A percentile compares a stretch with the other conserved stretches of the same genome.
Conservation (phyloP, 2,888 invertebrate genomes). For the Brachynemurus nebulosus region DNA sequence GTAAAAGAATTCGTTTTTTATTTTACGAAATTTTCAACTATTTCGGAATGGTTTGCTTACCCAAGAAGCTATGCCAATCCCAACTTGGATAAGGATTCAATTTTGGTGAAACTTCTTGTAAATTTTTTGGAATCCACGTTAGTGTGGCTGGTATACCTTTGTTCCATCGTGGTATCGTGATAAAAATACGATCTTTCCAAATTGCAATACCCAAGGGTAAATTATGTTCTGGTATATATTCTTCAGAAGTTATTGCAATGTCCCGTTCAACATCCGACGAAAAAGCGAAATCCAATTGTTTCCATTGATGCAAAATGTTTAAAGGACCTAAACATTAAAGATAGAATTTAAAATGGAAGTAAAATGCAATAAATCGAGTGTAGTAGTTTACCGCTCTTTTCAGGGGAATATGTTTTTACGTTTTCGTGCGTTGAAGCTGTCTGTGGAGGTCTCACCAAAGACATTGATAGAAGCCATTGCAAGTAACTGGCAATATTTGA, state of each 20-base stretch:
- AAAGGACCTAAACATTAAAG: constrained; percentile 36
- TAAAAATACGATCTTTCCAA: constrained; percentile 50
- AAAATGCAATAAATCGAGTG: not conserved
- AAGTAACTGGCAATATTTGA: not conserved
- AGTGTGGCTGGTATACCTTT: constrained; percentile 61
- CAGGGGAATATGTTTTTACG: not conserved
- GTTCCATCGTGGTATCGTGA: constrained; percentile 66
- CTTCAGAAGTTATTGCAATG: constrained; percentile 41
- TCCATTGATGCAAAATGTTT: constrained; percentile 57
- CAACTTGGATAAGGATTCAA: constrained; percentile 64
- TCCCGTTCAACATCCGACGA: constrained; percentile 41
- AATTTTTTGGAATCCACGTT: constrained; percentile 46
- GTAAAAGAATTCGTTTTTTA: constrained; percentile 15
- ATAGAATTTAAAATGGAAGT: not conserved
- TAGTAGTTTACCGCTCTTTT: not conserved
- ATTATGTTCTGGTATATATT: constrained; percentile 57
- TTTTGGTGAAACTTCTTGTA: constrained; percentile 41
- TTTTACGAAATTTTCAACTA: not conserved
- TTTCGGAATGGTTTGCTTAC: constrained; percentile 4
- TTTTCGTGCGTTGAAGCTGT: not conserved
- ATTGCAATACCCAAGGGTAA: constrained; percentile 61
- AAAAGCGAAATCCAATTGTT: constrained; percentile 57
- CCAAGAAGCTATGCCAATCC: constrained; percentile 39
- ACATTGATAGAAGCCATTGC: constrained; percentile 2
- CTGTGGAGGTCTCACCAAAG: not conserved